phyloP scores from a whole-genome alignment of 2,113 vertebrate genomes.

The Sphyrna mokarran region DNA sequence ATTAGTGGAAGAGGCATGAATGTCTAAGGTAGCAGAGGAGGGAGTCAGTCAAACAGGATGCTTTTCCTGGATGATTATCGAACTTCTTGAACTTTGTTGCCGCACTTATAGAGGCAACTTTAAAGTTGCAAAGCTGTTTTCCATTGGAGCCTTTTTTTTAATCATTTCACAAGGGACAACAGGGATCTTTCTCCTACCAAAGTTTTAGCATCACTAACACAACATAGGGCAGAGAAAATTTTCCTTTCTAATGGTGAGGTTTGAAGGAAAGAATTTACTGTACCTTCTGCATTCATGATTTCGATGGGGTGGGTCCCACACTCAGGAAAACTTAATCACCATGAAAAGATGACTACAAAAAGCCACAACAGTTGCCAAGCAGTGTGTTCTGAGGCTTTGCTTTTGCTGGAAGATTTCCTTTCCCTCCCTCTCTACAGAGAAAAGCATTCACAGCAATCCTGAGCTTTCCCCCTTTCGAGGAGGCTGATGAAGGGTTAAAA shows the following conservation, averaged over 20 bases:
- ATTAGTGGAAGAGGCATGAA: too few relatives aligned
- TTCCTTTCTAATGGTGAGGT: background rate
- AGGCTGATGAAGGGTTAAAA: constrained; percentile 8
- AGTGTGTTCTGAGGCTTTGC: background rate
- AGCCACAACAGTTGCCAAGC: background rate
- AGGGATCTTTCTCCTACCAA: too few relatives aligned
- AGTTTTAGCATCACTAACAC: background rate
- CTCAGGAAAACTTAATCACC: background rate
- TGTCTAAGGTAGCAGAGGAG: too few relatives aligned
- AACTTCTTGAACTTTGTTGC: background rate
- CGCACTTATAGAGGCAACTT: background rate
- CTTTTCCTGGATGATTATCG: background rate
- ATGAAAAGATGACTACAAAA: background rate
- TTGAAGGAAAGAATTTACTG: background rate
- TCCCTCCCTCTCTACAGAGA: background rate
- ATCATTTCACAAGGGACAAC: background rate
- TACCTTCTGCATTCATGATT: background rate
- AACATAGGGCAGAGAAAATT: background rate
- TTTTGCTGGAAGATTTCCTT: background rate
- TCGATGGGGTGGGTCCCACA: background rate
- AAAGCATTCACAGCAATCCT: background rate
- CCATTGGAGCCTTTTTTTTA: background rate
- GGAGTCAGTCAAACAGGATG: background rate
- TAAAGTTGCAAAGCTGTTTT: background rate
- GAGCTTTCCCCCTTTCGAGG: background rate